A percentile compares a stretch with the other conserved stretches of the same genome.
Evolutionary conservation across 2,113 vertebrate species (phyloP).

Genomic region (Cranoglanis bouderius): DNA sequence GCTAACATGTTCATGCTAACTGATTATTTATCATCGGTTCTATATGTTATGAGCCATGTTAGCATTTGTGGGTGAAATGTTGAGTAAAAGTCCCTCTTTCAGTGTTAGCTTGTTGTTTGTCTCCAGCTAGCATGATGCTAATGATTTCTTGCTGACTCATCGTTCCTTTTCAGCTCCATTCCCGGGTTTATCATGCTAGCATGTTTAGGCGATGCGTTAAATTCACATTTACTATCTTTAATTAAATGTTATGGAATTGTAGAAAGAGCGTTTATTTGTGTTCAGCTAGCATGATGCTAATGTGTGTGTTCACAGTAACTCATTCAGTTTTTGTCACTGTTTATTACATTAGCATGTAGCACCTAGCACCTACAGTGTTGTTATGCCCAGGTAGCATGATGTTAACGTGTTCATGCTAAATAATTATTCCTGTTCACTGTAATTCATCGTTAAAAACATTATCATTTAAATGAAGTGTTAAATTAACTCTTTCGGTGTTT

Average conservation of each 20-base stretch:
- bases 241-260: background rate
- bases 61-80: background rate
- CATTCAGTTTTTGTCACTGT: background rate
- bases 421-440: background rate
- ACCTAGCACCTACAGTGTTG: background rate
- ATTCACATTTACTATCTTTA: background rate
- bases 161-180: background rate
- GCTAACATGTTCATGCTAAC: background rate
- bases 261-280: background rate
- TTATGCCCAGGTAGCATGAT: background rate
- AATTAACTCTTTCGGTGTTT: background rate
- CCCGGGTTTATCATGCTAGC: background rate
- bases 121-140: background rate
- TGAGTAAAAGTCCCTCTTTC: background rate
- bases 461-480: background rate
- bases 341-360: background rate
- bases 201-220: background rate
- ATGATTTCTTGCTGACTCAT: background rate
- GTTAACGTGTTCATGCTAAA: background rate
- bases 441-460: background rate
- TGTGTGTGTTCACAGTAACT: background rate
- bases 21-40: background rate
- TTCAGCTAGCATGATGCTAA: background rate
- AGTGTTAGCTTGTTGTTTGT: background rate
- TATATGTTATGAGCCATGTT: background rate